Evolutionary conservation across 2,113 vertebrate species (phyloP).

Genomic region (Halcyon malimbica): DNA sequence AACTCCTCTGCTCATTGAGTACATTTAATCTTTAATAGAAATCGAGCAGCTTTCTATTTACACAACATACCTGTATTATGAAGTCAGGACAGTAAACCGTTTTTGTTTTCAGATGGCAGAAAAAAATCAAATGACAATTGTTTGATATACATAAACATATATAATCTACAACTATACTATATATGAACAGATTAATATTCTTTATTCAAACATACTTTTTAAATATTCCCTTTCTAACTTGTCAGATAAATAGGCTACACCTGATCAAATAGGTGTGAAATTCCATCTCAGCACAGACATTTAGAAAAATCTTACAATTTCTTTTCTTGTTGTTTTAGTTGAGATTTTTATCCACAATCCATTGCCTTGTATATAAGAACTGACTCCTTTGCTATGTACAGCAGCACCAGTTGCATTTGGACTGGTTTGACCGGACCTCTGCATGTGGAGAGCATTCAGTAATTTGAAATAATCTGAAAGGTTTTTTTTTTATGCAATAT

Average conservation of each 20-base stretch:
- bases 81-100: slow-evolving; percentile 3
- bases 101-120: not conserved
- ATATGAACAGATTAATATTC: not conserved
- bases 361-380: not conserved
- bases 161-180: not conserved
- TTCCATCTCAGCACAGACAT: not conserved
- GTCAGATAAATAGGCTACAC: not conserved
- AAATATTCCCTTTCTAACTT: not conserved
- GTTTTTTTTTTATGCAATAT: not conserved
- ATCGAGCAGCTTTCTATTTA: slow-evolving; percentile 23
- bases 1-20: slow-evolving; percentile 25
- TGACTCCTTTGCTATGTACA: not conserved
- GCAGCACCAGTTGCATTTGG: not conserved
- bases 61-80: not conserved
- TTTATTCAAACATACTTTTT: not conserved
- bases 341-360: not conserved
- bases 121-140: not conserved
- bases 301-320: not conserved
- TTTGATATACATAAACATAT: not conserved
- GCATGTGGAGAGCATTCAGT: not conserved
- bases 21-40: slow-evolving; percentile 62
- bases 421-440: not conserved
- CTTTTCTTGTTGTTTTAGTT: not conserved
- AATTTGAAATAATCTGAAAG: not conserved
- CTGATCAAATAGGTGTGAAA: not conserved